Base-by-base conservation (phyloP, 2,797 vertebrate genomes). In the Typhlichthys subterraneus region DNA sequence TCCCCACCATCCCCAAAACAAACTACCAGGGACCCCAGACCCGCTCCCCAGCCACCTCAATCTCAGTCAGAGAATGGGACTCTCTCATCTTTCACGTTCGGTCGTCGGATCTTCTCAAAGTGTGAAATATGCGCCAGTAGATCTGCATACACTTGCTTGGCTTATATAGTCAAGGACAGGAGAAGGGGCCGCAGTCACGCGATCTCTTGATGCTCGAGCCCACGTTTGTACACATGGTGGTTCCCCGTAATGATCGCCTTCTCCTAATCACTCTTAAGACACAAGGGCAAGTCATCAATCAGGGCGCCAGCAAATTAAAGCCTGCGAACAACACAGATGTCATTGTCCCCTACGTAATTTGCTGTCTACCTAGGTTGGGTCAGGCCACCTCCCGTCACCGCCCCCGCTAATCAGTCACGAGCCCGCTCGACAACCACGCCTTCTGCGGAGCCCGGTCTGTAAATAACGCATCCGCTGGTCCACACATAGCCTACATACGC, bases 301-400 rank as follows among this genome's bases (percentile, higher is more conserved):
- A 73, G 57, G 63, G 59, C 46, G 49, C 49, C 10, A 42, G 57
- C 55, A 72, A 79, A 81, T 77, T 73, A 77, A 75, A 72, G 70
- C 54, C 57, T 53, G 15, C 23, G 11, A 61, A 74, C 55, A 59
- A 72, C 55, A 59, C 59, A 49, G 50, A 57, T 65, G 55, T 53
- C 72, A 59, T 58, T 73, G 61, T 70, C 56, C 68, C 68, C 68
- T 51, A 59, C 65, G 58, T 56, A 45, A 57, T 61, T 47, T 48
- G 54, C 45, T 33, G 53, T 33, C 53, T 71, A 71, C 71, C 75
- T 67, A 53, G 60, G 19, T 45, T 55, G 63, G 61, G 67, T 23
- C n/a, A 13, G 51, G 63, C 55, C 55, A 65, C 57, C 62, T 73
- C 70, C 70, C 12, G 61, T 50, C 48, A 59, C 56, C 54, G 49